Conservation (phyloP, 2,888 invertebrate species). For the Tetranychus piercei region DNA sequence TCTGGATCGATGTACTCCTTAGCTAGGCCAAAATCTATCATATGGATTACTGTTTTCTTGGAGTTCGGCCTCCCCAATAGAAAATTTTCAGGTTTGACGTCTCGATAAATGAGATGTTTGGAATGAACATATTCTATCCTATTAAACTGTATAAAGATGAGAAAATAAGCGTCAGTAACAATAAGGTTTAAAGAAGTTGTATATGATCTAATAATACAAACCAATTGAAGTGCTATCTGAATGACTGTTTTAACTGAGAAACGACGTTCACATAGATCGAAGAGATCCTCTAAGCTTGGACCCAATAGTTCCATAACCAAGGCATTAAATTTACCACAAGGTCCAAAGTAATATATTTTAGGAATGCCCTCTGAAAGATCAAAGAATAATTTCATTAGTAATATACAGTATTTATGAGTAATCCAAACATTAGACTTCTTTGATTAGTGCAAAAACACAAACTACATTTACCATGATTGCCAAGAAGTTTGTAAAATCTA, state of each 20-base stretch:
- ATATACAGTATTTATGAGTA: too few relatives aligned
- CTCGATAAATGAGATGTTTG: slow-evolving; percentile 14
- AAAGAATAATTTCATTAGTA: not conserved
- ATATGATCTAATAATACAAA: not conserved
- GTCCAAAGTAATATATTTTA: slow-evolving; percentile 14
- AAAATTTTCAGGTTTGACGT: slow-evolving; percentile 19
- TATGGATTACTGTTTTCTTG: slow-evolving; percentile 13
- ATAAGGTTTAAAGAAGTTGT: not conserved
- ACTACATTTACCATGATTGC: not conserved
- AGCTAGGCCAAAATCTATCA: slow-evolving; percentile 17
- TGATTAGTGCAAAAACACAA: too few relatives aligned
- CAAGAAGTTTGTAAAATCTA: slow-evolving; percentile 16
- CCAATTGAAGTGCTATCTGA: slow-evolving; percentile 12
- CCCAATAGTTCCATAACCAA: slow-evolving; percentile 19
- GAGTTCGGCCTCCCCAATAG: slow-evolving; percentile 10
- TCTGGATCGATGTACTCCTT: slow-evolving; percentile 18
- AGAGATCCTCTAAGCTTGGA: slow-evolving; percentile 14
- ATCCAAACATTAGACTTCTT: too few relatives aligned
- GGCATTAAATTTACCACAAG: slow-evolving; percentile 12
- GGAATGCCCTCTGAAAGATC: slow-evolving; percentile 5
- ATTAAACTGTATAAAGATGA: not conserved
- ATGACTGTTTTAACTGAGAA: slow-evolving; percentile 14
- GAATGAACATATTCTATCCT: slow-evolving; percentile 13
- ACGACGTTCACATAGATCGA: slow-evolving; percentile 15
- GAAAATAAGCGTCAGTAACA: not conserved